A percentile compares a stretch with the other conserved stretches of the same genome.
These are phyloP conservation scores for Fistularia tabacaria DNA, from an alignment of 2,797 vertebrate genomes.

Conservation along the genomic window DNA sequence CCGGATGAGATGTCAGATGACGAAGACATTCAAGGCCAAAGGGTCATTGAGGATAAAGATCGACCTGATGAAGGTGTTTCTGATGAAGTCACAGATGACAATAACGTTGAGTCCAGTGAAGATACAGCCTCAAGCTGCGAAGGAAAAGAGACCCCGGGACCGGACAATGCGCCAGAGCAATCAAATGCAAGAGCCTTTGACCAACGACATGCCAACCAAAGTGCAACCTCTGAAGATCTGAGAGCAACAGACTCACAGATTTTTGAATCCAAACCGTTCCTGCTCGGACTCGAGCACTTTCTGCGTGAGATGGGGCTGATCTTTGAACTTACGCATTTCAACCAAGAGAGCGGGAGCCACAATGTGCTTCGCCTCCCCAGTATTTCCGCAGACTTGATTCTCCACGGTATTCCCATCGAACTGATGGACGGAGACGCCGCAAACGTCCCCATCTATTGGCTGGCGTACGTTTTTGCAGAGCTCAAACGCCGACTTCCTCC, in stretches of 20 bases:
- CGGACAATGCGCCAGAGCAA: neutral
- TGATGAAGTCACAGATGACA: conserved; percentile 1
- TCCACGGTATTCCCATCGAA: conserved; percentile 79
- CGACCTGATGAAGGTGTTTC: conserved; percentile 5
- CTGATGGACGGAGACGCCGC: conserved; percentile 80
- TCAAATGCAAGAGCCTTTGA: conserved; percentile 3
- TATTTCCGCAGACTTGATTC: conserved; percentile 74
- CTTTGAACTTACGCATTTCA: conserved; percentile 74
- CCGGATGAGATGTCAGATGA: neutral
- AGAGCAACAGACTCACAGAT: neutral
- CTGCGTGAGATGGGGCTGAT: conserved; percentile 81
- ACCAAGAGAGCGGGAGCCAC: conserved; percentile 45
- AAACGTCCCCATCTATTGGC: conserved; percentile 74
- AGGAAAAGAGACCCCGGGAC: conserved; percentile 3
- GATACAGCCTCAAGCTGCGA: neutral
- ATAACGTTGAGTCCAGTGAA: conserved; percentile 11
- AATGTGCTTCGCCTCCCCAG: conserved; percentile 72
- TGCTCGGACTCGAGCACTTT: conserved; percentile 79
- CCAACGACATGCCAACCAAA: conserved; percentile 3
- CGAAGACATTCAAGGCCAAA: conserved; percentile 2
- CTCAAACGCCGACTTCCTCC: conserved; percentile 70
- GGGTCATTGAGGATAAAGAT: neutral
- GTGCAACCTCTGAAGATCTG: conserved; percentile 16
- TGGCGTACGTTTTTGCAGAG: conserved; percentile 73
- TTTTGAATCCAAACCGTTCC: conserved; percentile 28